Percentiles rank a stretch among this genome's conserved stretches.
Evolutionary conservation across 2,113 vertebrate species (phyloP).

Genomic region (Campylomormyrus numenius): DNA sequence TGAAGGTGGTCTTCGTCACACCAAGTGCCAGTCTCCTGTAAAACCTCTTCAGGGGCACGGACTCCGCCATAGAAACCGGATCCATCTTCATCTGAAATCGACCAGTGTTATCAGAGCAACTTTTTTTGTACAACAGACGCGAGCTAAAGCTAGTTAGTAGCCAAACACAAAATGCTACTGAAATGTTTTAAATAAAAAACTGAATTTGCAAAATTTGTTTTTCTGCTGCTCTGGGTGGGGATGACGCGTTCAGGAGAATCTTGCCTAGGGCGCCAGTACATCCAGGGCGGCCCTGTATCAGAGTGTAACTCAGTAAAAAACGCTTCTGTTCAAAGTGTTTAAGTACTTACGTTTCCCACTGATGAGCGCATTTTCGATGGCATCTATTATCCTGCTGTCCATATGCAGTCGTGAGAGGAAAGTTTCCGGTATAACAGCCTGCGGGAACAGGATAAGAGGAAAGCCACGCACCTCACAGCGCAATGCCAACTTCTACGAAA

Average conservation of each 20-base stretch:
- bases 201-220: not conserved
- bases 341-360: conserved; percentile 55
- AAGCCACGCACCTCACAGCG: not conserved
- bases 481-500: not conserved
- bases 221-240: not conserved
- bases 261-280: not conserved
- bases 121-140: not conserved
- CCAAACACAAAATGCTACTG: not conserved
- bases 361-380: conserved; percentile 66
- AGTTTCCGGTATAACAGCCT: conserved; percentile 65
- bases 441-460: conserved; percentile 44
- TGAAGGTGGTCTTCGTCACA: conserved; percentile 47
- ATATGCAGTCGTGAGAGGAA: conserved; percentile 67
- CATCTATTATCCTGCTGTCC: conserved; percentile 59
- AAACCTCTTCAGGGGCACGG: conserved; percentile 30
- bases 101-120: not conserved
- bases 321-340: not conserved
- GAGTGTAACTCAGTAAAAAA: not conserved
- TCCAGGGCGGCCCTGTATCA: not conserved
- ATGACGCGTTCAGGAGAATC: not conserved
- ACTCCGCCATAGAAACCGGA: not conserved
- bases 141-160: not conserved
- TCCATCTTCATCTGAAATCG: not conserved
- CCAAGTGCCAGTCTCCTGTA: conserved; percentile 41
- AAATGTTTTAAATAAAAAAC: not conserved